Evolutionary conservation across 2,797 vertebrate genomes (phyloP), one percentile per base, ranked within the genome.

Genomic region (Tenualosa thibaudeaui): DNA sequence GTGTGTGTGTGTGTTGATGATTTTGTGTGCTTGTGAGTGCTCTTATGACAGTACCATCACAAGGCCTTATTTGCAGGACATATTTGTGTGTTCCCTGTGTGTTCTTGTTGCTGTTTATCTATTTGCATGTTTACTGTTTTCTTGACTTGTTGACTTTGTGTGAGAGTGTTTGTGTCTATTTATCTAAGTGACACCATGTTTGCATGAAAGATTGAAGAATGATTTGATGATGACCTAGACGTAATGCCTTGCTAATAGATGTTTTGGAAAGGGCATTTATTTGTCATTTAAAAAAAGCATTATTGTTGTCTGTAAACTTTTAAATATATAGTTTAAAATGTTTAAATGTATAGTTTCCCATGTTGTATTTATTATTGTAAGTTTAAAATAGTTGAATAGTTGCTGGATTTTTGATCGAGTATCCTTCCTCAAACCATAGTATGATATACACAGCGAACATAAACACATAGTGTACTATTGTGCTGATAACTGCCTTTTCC

Each of bases 401-500:
- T 40, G 37, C 17, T 22, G 17, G 71, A 43, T 43, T 78, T 31
- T 78, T 19, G 71, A 78, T 78, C 19, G 40, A 78, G 71, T 78
- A 40, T n/a, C 26, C 17, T 43, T 19, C 10, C 88, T 88, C 85
- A 89, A 89, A 40, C 86, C 84, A 88, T 81, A 51, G 7, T 51
- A 0, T 51, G 9, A 51, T 3, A 46, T 46, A 46, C 84, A 86
- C 83, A 87, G 84, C 81, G 89, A 84, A 31, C 31, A 31, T 31
- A 86, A 88, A 85, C 87, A 86, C 87, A 90, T 88, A 87, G 88
- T 87, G 89, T 46, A 84, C 84, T 68, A 53, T 60, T 1, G 12
- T 86, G 84, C 85, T 82, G 87, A 91, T 88, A 90, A 89, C 90
- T 87, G 87, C 60, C 90, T 93, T 88, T 83, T 88, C 81, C 37